Evolutionary conservation across 2,113 vertebrate genomes (phyloP).

Genomic region (Urocynchramus pylzowi): DNA sequence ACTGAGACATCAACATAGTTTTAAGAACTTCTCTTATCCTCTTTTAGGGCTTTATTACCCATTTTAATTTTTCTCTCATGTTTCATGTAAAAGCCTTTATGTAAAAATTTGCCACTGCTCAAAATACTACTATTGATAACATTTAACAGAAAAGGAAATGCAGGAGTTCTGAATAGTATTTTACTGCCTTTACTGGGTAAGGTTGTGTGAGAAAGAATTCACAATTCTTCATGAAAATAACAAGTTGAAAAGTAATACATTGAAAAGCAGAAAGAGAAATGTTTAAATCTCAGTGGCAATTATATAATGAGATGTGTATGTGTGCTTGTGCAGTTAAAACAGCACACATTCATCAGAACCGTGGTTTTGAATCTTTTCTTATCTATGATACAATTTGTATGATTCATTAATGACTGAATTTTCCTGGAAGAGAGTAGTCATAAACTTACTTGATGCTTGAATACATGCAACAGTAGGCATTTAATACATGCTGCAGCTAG

Average conservation of each 20-base stretch:
- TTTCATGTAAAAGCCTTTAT: not conserved
- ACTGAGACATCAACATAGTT: not conserved
- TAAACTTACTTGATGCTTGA: not conserved
- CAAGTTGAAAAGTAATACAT: not conserved
- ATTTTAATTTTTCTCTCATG: not conserved
- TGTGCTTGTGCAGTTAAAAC: not conserved
- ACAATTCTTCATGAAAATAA: not conserved
- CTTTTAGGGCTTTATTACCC: not conserved
- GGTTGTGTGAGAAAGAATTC: not conserved
- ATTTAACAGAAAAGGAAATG: not conserved
- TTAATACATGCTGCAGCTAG: not conserved
- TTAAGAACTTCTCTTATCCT: not conserved
- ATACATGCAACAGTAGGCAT: not conserved
- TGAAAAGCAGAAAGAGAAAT: not conserved
- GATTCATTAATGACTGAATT: not conserved
- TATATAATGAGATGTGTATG: not conserved
- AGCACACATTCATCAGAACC: not conserved
- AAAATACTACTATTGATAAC: not conserved
- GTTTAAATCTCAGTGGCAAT: not conserved
- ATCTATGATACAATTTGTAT: not conserved
- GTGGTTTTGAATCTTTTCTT: not conserved
- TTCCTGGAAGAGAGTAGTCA: not conserved
- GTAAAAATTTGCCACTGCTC: not conserved
- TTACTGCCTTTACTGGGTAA: not conserved
- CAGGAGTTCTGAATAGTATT: not conserved